Base-by-base conservation (phyloP, 2,888 invertebrate genomes). In the Patella ulyssiponensis region DNA sequence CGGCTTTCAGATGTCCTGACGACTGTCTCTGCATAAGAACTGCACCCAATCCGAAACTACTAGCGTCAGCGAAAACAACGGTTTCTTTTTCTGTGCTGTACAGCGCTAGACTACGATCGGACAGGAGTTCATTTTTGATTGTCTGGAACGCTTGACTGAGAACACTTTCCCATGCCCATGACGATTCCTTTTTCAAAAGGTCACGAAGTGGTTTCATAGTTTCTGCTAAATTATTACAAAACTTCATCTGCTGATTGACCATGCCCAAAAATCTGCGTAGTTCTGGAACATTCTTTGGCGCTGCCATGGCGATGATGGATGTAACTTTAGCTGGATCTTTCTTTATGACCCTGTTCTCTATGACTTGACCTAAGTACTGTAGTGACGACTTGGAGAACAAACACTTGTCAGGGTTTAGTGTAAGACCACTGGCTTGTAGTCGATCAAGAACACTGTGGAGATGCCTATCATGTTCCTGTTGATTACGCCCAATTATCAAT, bases 281-380 rank as follows among this genome's bases (percentile, higher is more conserved):
- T 27, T 27, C 27, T 27, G 27, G 27, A 27, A 27, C 27, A 27
- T 27, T 27, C 27, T 27, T 27, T 27, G 27, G 27, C 27, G 27
- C 27, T 27, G 27, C 27, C 27, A 27, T 27, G 27, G 27, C 27
- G 27, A 27, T 27, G 27, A 27, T 27, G 27, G 27, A 1, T 27
- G 27, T 27, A 27, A 27, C 27, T 27, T 27, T 27, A 27, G 27
- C 27, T 27, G 79, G 79, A 70, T 80, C 77, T 17, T 64, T 58
- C 53, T 23, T 27, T 17, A 81, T 75, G 9, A 79, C 81, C 1
- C 74, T 51, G 3, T 51, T 44, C 23, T 56, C 53, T 44, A 82
- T 74, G 33, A 81, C 73, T n/a, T 82, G 80, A 9, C 83, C 82
- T 14, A 80, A 72, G 76, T 77, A 84, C 44, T 70, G 76, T 15